These are phyloP conservation scores for Elanoides forficatus DNA, from an alignment of 2,113 vertebrate species.

Conservation along the genomic window DNA sequence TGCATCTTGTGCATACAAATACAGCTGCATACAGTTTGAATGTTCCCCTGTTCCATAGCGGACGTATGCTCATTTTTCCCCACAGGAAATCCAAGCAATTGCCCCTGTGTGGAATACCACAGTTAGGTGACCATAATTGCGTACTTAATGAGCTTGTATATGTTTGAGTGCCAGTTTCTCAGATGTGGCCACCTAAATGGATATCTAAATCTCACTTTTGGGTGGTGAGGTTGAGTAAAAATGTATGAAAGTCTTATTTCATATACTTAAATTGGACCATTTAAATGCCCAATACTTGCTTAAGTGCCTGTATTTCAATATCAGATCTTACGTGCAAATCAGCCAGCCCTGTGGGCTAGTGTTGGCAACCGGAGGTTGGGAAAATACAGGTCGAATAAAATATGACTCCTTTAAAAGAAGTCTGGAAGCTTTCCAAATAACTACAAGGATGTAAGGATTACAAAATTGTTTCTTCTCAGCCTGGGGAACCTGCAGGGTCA, in stretches of 20 bases:
- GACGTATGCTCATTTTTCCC: neutral
- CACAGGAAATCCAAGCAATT: constrained; percentile 61
- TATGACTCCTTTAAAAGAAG: neutral
- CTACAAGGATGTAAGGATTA: neutral
- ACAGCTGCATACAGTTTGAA: neutral
- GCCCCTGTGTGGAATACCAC: constrained; percentile 22
- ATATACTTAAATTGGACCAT: neutral
- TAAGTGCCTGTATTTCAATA: neutral
- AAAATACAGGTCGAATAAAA: neutral
- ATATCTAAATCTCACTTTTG: constrained; percentile 30
- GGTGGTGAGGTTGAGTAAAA: constrained; percentile 31
- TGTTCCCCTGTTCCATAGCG: neutral
- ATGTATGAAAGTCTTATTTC: constrained; percentile 20
- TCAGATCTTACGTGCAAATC: neutral
- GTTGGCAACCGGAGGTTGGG: neutral
- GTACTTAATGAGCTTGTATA: constrained; percentile 24
- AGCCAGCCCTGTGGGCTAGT: neutral
- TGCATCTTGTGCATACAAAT: neutral
- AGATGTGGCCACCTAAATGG: constrained; percentile 50
- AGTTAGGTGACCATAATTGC: constrained; percentile 54
- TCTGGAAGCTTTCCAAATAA: neutral
- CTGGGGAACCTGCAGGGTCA: neutral
- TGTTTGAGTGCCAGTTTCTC: neutral
- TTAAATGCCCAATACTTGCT: neutral
- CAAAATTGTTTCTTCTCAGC: neutral